These are phyloP conservation scores for Dryobota labecula DNA, from an alignment of 2,888 invertebrate species.

Conservation along the genomic window DNA sequence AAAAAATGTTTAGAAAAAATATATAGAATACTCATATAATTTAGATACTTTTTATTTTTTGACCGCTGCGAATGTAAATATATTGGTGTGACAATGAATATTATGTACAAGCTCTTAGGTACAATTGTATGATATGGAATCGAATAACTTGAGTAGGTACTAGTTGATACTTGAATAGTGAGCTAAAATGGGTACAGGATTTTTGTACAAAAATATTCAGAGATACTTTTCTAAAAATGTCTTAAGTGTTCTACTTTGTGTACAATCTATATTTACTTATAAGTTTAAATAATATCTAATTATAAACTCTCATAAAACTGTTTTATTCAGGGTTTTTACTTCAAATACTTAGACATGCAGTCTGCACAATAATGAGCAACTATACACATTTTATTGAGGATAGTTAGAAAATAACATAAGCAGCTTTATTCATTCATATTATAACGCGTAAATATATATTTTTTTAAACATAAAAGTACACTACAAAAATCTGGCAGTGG, in stretches of 20 bases:
- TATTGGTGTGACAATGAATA: conserved; percentile 73
- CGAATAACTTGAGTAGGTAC: conserved; percentile 78
- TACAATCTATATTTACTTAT: conserved; percentile 62
- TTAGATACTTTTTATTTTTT: conserved; percentile 67
- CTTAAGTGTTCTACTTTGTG: conserved; percentile 57
- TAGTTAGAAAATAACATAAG: neutral
- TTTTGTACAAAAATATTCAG: conserved; percentile 86
- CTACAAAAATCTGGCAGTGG: conserved; percentile 59
- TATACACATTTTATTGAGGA: neutral
- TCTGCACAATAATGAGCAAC: conserved; percentile 13
- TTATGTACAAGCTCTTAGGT: conserved; percentile 84
- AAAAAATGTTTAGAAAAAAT: conserved; percentile 84
- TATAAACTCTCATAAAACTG: conserved; percentile 56
- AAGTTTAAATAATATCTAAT: conserved; percentile 44
- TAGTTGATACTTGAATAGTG: conserved; percentile 77
- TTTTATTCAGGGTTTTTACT: neutral
- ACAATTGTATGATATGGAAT: conserved; percentile 87
- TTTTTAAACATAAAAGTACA: conserved; percentile 11
- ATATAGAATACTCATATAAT: conserved; percentile 69
- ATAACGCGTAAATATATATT: conserved; percentile 9
- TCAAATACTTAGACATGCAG: neutral
- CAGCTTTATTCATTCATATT: neutral
- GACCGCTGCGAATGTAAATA: conserved; percentile 76
- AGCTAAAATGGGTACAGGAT: conserved; percentile 74
- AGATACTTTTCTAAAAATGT: conserved; percentile 78